Conservation (phyloP, 2,888 invertebrate genomes). For the Cantharis rufa region DNA sequence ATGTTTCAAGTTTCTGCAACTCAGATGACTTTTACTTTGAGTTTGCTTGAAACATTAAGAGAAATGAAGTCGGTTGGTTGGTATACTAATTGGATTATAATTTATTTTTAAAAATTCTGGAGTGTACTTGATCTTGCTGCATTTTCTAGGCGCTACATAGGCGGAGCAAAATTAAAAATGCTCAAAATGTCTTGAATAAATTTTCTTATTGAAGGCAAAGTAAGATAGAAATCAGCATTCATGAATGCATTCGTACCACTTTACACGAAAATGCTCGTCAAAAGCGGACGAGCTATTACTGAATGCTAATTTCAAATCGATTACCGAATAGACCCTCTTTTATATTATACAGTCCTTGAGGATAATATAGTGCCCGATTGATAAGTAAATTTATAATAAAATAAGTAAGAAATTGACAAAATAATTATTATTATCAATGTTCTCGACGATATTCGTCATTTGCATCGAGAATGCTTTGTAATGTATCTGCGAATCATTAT, state of each 20-base stretch:
- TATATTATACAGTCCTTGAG: conserved; percentile 7
- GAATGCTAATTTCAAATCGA: conserved; percentile 44
- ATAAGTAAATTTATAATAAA: not conserved
- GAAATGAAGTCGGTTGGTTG: not conserved
- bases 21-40: not conserved
- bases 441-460: not conserved
- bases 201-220: conserved; percentile 36
- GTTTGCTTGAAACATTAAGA: not conserved
- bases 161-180: conserved; percentile 24
- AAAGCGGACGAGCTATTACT: conserved; percentile 37
- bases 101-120: conserved; percentile 6
- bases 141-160: conserved; percentile 12
- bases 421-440: not conserved
- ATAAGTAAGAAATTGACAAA: not conserved
- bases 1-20: not conserved
- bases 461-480: not conserved
- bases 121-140: conserved; percentile 22
- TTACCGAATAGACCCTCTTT: conserved; percentile 30
- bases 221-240: conserved; percentile 37
- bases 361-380: not conserved
- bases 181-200: conserved; percentile 36
- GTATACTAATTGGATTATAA: not conserved
- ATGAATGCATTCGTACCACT: conserved; percentile 40
- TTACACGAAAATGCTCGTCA: conserved; percentile 34
- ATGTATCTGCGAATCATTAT: not conserved